Evolutionary conservation across 1,140 invertebrate species (phyloP).

Genomic region (Drosophila simulans): DNA sequence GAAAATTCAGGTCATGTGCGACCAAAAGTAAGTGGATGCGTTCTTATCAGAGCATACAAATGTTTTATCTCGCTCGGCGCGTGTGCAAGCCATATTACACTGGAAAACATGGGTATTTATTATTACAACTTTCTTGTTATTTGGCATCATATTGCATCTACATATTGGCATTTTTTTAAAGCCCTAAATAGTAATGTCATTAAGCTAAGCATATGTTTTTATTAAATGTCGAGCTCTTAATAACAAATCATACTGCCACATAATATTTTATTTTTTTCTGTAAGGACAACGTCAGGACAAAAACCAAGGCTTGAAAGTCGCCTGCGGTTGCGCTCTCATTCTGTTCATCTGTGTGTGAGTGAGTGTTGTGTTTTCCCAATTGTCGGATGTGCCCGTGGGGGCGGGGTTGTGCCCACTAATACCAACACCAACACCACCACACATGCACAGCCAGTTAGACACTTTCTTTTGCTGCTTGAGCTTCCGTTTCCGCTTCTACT

Average conservation of each 20-base stretch:
- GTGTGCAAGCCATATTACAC: conserved; percentile 49
- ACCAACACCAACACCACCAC: conserved; percentile 11
- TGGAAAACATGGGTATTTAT: neutral
- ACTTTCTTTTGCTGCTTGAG: conserved; percentile 80
- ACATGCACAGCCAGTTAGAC: conserved; percentile 65
- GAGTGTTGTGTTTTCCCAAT: conserved; percentile 79
- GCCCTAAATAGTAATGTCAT: no score
- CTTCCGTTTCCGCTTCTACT: conserved; percentile 73
- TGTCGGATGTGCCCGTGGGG: conserved; percentile 75
- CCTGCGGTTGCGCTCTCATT: conserved; percentile 32
- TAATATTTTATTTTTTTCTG: conserved; percentile 1
- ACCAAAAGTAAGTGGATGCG: conserved; percentile 82
- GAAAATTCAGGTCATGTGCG: conserved; percentile 80
- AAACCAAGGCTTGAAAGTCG: conserved; percentile 13
- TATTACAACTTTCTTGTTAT: neutral
- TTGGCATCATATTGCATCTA: no score
- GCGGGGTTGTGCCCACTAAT: neutral
- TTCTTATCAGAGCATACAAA: conserved; percentile 82
- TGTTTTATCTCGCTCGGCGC: conserved; percentile 77
- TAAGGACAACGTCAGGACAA: conserved; percentile 1
- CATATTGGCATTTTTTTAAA: no score
- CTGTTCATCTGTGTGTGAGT: conserved; percentile 3
- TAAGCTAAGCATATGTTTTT: no score
- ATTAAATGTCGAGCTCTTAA: no score
- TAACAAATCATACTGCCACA: no score